Evolutionary conservation across 2,797 vertebrate genomes (phyloP).

Genomic region (Danio aesculapii): DNA sequence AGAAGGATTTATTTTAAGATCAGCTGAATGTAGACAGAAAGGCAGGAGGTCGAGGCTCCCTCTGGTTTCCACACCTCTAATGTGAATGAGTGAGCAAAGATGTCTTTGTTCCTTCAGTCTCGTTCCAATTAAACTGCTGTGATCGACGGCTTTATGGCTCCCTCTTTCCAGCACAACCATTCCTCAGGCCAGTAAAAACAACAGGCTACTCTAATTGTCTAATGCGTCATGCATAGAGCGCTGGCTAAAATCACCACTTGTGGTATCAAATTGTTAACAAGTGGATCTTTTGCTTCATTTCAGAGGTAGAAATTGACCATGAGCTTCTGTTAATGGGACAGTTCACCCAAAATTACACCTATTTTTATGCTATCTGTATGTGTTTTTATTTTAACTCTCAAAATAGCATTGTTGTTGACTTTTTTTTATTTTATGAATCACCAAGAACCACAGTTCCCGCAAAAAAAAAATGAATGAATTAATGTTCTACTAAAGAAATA

Average conservation of each 20-base stretch:
- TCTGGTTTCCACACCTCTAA: slow-evolving; percentile 12
- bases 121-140: slow-evolving; percentile 46
- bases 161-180: neutral
- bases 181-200: neutral
- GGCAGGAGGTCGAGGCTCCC: neutral
- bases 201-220: neutral
- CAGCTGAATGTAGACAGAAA: neutral
- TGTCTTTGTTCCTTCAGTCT: slow-evolving; percentile 16
- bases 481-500: too few relatives aligned
- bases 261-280: neutral
- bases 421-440: too few relatives aligned
- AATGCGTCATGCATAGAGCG: neutral
- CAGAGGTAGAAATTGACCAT: neutral
- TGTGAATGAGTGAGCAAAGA: slow-evolving; percentile 12
- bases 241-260: neutral
- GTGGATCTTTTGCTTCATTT: neutral
- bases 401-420: too few relatives aligned
- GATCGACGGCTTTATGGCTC: slow-evolving; percentile 27
- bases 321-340: neutral
- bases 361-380: too few relatives aligned
- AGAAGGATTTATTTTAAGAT: slow-evolving; percentile 1
- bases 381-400: too few relatives aligned
- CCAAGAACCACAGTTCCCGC: too few relatives aligned
- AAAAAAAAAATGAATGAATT: too few relatives aligned
- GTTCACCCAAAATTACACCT: too few relatives aligned